These are phyloP conservation scores for Nemurella pictetii DNA, from an alignment of 2,888 invertebrate species.

Conservation along the genomic window DNA sequence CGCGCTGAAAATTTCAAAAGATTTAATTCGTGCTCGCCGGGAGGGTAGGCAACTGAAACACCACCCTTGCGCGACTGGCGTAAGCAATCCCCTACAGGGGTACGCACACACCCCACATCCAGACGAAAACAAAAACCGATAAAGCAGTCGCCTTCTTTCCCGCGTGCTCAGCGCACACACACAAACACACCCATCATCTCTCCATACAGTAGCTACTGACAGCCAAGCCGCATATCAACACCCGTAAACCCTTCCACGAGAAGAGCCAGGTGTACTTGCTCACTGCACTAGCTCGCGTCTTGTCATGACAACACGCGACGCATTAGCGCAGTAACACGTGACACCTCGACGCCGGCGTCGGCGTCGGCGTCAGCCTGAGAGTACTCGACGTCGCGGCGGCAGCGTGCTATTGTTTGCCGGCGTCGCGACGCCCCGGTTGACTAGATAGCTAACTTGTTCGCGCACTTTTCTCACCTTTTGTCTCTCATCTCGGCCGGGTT, in stretches of 20 bases:
- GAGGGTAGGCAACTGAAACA: background rate
- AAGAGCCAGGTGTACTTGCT: background rate
- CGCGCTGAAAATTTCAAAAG: background rate
- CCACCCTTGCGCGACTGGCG: background rate
- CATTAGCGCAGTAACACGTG: background rate
- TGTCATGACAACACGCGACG: background rate
- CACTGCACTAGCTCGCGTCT: too few relatives aligned
- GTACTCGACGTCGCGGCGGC: slow-evolving; percentile 15
- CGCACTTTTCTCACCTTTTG: background rate
- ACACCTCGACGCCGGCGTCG: background rate
- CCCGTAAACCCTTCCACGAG: background rate
- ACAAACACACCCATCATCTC: too few relatives aligned
- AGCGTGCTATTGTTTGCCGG: slow-evolving; percentile 1
- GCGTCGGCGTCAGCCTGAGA: slow-evolving; percentile 2
- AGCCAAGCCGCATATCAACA: too few relatives aligned
- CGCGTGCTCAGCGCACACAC: background rate
- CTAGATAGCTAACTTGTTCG: background rate
- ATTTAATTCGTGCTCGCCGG: background rate
- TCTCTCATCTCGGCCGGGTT: background rate
- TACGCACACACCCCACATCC: background rate
- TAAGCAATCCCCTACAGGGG: background rate
- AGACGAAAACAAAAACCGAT: background rate
- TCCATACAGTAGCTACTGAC: too few relatives aligned
- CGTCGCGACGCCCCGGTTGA: slow-evolving; percentile 5
- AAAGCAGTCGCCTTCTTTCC: background rate